Base-by-base conservation (phyloP, 2,113 vertebrate species). In the Bos taurus region DNA sequence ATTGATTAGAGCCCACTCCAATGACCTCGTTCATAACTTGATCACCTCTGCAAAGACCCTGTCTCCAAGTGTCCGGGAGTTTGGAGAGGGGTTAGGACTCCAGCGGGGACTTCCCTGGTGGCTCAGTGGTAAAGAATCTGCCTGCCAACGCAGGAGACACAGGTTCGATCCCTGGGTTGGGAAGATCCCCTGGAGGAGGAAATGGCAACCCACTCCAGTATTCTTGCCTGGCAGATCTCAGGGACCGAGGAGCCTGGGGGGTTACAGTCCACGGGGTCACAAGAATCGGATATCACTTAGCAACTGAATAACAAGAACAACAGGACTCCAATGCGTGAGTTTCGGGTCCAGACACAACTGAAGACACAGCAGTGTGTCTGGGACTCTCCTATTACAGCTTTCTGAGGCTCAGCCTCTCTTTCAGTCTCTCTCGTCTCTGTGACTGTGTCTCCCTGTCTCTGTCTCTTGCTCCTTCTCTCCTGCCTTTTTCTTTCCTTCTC, bases 261-360 rank as follows among this genome's bases (percentile, higher is more conserved):
- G 71, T 43, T 77, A 77, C 36, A 77, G 71, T 7, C 36, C 36
- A 12, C 5, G 0, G 67, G n/a, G 67, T 40, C 67, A 71, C n/a
- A 43, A 26, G 36, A 43, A 36, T 77, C 36, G 7, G 36, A 26
- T 11, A 43, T 43, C 36, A 77, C 71, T 77, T 40, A 43, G 71
- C 36, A 77, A 77, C 71, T 77, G 36, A 77, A 43, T 40, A 77
- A 14, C 71, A 26, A 77, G 36, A 77, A 71, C 17, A 11, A 77
- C 2, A 21, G 19, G 19, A 28, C 28, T 25, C 12, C 26, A 12
- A 43, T 26, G 5, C 2, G 0, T 28, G 57, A 33, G 16, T 28
- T 36, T 82, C 1, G 1, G n/a, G 71, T 26, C 25, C 30, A 36
- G 30, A 43, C 36, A 1, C 28, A 4, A 2, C 2, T n/a, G 50